Base-by-base conservation (phyloP, 2,888 invertebrate genomes). In the Noctua comes region DNA sequence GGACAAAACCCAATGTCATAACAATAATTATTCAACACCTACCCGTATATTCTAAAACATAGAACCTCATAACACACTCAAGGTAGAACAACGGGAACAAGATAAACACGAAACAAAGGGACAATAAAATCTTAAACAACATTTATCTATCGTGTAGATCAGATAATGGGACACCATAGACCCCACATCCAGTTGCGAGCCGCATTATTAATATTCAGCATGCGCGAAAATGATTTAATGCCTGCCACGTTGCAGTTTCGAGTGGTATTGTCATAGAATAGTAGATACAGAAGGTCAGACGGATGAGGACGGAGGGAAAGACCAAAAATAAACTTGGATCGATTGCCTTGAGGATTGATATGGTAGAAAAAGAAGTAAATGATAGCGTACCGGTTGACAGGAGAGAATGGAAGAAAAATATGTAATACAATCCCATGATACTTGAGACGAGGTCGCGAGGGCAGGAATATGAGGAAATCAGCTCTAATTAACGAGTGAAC, bases 191-290 rank as follows among this genome's bases (percentile, higher is more conserved):
- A 86, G 84, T 85, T 81, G 81, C 68, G 85, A 83, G 82, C 91
- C 90, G 84, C 90, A 91, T 92, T 93, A 93, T 94, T 93, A 94
- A 94, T 94, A 94, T 94, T 93, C 94, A 94, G 90, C 91, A 92
- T 91, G 93, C 91, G 93, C 86, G 90, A 92, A 93, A 92, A 94
- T 93, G 93, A 94, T 94, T 93, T 93, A 94, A 86, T 81, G 85
- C 88, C 86, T 64, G 69, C 87, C 77, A 75, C 87, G 57, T 69
- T 84, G 85, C 85, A 85, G 80, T 87, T 87, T 86, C 57, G 40
- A 86, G 65, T 74, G 83, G 31, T 68, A 43, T 8, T 65, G 75
- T 7, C 21, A 54, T 27, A n/a, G 36, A 11, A 36, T 59, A 59
- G 11, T 21, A 7, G 1, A 4, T 27, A 21, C 77, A 77, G 75